Base-by-base conservation (phyloP, 2,113 vertebrate species). In the Peromyscus maniculatus region DNA sequence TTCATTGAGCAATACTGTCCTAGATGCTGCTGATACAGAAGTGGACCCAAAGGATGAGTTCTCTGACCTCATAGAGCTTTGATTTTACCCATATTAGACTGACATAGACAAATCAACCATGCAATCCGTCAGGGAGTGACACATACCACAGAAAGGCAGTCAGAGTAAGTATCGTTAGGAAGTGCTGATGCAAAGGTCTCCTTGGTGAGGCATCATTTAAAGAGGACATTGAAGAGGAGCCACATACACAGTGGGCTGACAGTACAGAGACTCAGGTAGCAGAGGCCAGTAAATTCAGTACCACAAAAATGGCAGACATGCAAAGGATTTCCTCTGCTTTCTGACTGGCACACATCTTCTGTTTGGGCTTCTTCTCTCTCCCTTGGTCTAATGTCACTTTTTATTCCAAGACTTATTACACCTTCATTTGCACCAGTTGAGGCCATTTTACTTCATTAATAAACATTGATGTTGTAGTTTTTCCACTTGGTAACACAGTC, bases 401-500 rank as follows among this genome's bases (percentile, higher is more conserved):
- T 91, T 31, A 83, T 91, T 49, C 17, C 21, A 26, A 11, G 72
- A 33, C 15, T 17, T 26, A 19, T 4, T 69, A 22, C 8, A 49
- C 90, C 74, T 89, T 90, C 10, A 36, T 89, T 94, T 91, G 69
- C 43, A 59, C 55, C 36, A 62, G 8, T n/a, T 78, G 21, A 92
- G 9, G 21, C 19, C 3, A 78, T 52, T 96, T 74, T 26, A 67
- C 69, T 72, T 97, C 46, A 88, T 36, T 75, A 67, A 84, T 71
- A 86, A 67, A 43, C 91, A 55, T 36, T 31, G 16, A 28, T 90
- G 75, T 97, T 97, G 33, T 83, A 91, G 13, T 75, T 92, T 69
- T 62, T 11, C 87, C 62, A 91, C n/a, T 89, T 93, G 39, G 59
- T 19, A 69, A 80, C 33, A 89, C 49, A 94, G 67, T 55, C 22